phyloP scores from a whole-genome alignment of 2,797 vertebrate genomes.

The Leucoraja ocellata region DNA sequence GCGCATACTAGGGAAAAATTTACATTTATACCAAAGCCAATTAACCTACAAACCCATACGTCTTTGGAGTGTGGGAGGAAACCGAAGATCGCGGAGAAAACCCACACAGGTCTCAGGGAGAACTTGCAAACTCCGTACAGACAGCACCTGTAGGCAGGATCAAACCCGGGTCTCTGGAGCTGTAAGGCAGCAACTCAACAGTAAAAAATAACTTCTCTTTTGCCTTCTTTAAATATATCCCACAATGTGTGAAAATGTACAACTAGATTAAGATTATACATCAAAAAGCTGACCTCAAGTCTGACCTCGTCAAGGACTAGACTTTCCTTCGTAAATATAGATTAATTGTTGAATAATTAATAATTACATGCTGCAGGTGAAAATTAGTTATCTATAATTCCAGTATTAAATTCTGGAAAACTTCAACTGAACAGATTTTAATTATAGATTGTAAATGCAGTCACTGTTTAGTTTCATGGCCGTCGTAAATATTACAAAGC shows the following conservation, averaged over 20 bases:
- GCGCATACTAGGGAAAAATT: too few species aligned
- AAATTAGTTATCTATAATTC: background rate
- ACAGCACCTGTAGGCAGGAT: too few species aligned
- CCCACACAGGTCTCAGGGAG: too few species aligned
- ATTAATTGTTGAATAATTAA: constrained; percentile 3
- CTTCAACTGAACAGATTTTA: background rate
- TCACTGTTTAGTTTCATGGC: constrained; percentile 23
- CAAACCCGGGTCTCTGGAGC: too few species aligned
- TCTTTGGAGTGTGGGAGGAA: too few species aligned
- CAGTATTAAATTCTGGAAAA: background rate
- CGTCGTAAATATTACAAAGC: background rate
- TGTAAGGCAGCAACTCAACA: background rate
- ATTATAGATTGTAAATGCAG: background rate
- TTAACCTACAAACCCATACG: too few species aligned
- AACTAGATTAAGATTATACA: background rate
- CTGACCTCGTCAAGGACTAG: background rate
- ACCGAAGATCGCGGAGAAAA: too few species aligned
- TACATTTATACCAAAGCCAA: too few species aligned
- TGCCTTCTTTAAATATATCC: background rate
- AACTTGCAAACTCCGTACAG: too few species aligned
- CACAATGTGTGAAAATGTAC: background rate
- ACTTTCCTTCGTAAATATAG: background rate
- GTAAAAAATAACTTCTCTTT: background rate
- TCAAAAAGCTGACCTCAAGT: background rate
- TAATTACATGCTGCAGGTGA: background rate